Percentiles rank a stretch among this genome's conserved stretches.
Conservation (phyloP, 2,797 vertebrate genomes). For the Chromobotia macracanthus region DNA sequence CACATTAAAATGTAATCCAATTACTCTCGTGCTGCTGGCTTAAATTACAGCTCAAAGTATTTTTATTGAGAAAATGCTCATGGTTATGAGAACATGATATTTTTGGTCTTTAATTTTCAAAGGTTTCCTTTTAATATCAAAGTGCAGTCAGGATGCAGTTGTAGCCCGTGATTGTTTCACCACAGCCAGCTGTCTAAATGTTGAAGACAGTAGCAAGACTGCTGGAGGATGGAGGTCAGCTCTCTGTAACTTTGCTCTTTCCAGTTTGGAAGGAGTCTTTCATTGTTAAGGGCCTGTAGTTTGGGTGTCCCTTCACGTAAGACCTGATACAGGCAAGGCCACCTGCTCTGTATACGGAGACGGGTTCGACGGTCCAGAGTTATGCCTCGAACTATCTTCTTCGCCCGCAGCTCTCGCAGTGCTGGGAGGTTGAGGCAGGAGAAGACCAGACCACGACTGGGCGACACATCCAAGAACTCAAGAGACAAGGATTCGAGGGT, state of each 20-base stretch:
- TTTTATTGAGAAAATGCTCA: slow-evolving; percentile 7
- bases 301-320: slow-evolving; percentile 79
- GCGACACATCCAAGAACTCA: slow-evolving; percentile 83
- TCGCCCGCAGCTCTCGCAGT: slow-evolving; percentile 80
- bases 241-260: slow-evolving; percentile 76
- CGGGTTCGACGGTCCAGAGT: slow-evolving; percentile 81
- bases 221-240: slow-evolving; percentile 78
- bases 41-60: neutral
- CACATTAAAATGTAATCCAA: neutral
- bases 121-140: neutral
- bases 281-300: slow-evolving; percentile 82
- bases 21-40: neutral
- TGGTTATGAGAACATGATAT: neutral
- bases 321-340: slow-evolving; percentile 84
- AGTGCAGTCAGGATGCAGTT: neutral
- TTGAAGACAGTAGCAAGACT: slow-evolving; percentile 84
- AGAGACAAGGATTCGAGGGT: slow-evolving; percentile 79
- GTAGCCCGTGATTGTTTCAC: slow-evolving; percentile 62
- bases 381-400: slow-evolving; percentile 83
- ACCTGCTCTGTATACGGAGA: slow-evolving; percentile 81
- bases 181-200: slow-evolving; percentile 86
- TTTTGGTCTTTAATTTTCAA: neutral
- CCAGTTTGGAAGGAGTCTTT: slow-evolving; percentile 80
- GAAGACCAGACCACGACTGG: slow-evolving; percentile 83
- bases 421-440: slow-evolving; percentile 79